Percentiles rank a stretch among this genome's conserved stretches.
Evolutionary conservation across 2,888 invertebrate genomes (phyloP).

Genomic region (Drosophila birchii): DNA sequence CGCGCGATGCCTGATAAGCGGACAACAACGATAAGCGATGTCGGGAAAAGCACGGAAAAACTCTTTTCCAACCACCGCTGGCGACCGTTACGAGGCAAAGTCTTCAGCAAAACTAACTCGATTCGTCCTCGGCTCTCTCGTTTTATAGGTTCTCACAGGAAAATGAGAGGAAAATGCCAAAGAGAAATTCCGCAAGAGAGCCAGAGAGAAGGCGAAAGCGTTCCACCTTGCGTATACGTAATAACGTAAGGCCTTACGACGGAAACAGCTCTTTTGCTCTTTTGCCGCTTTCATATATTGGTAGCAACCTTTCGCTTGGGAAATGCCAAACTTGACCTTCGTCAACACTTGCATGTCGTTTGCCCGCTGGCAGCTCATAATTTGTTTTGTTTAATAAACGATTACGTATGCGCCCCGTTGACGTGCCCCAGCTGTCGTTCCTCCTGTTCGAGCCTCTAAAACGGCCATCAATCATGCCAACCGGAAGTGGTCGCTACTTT

Average conservation of each 20-base stretch:
- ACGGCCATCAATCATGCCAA: slow-evolving; percentile 57
- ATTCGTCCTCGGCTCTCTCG: slow-evolving; percentile 17
- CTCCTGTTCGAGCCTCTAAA: slow-evolving; percentile 13
- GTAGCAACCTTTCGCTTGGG: slow-evolving; percentile 36
- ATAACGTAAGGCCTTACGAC: slow-evolving; percentile 50
- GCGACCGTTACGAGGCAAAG: slow-evolving; percentile 51
- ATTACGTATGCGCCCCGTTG: slow-evolving; percentile 42
- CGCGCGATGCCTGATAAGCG: slow-evolving; percentile 53
- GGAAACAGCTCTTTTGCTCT: slow-evolving; percentile 44
- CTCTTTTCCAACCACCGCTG: slow-evolving; percentile 25
- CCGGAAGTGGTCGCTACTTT: slow-evolving; percentile 50
- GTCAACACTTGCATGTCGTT: slow-evolving; percentile 60
- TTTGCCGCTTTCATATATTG: slow-evolving; percentile 25
- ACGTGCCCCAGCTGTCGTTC: slow-evolving; percentile 35
- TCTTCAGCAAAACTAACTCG: slow-evolving; percentile 67
- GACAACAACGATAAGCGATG: slow-evolving; percentile 44
- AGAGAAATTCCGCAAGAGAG: slow-evolving; percentile 7
- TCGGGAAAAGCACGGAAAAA: slow-evolving; percentile 22
- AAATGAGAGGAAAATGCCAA: slow-evolving; percentile 6
- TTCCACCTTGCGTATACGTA: slow-evolving; percentile 19
- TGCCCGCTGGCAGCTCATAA: slow-evolving; percentile 37
- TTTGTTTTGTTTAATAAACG: slow-evolving; percentile 51
- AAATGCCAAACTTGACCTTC: slow-evolving; percentile 73
- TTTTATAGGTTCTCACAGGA: slow-evolving; percentile 58
- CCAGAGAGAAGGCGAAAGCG: slow-evolving; percentile 3